Percentiles rank a stretch among this genome's conserved stretches.
These are phyloP conservation scores for Protophormia terraenovae DNA, from an alignment of 2,888 invertebrate species.

Conservation along the genomic window DNA sequence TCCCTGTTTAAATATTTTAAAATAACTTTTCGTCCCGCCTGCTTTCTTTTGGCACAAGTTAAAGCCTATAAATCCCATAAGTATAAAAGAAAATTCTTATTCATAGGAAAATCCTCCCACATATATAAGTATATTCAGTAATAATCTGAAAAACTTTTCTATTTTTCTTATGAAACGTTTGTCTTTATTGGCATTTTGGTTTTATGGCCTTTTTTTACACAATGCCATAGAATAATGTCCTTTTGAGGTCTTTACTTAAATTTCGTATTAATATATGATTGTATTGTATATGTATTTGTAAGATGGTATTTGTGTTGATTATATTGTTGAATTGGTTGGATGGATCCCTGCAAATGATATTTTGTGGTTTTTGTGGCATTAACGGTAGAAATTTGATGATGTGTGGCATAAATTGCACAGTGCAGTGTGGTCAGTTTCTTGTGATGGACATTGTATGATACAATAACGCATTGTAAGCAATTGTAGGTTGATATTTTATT, in stretches of 20 bases:
- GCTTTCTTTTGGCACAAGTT: background rate
- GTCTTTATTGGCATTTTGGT: constrained; percentile 53
- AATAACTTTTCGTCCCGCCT: background rate
- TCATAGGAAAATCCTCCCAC: background rate
- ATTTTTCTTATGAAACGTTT: constrained; percentile 37
- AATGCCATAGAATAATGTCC: background rate
- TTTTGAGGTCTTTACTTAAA: constrained; percentile 21
- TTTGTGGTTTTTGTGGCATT: constrained; percentile 66
- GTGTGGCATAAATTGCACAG: constrained; percentile 63
- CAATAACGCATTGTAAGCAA: constrained; percentile 19
- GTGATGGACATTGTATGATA: constrained; percentile 61
- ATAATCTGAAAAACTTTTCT: constrained; percentile 2
- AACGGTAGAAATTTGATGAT: constrained; percentile 65
- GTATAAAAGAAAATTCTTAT: background rate
- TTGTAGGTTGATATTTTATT: constrained; percentile 29
- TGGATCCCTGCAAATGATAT: constrained; percentile 63
- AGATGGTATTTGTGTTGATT: background rate
- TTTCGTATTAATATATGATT: background rate
- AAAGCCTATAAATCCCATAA: background rate
- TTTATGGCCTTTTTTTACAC: constrained; percentile 9
- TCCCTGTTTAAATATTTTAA: too few species aligned
- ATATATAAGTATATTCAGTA: background rate
- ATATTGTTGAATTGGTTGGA: constrained; percentile 2
- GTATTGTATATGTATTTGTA: background rate
- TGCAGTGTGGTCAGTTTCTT: constrained; percentile 35